These are phyloP conservation scores for Laterallus jamaicensis DNA, from an alignment of 2,113 vertebrate genomes.

Conservation along the genomic window DNA sequence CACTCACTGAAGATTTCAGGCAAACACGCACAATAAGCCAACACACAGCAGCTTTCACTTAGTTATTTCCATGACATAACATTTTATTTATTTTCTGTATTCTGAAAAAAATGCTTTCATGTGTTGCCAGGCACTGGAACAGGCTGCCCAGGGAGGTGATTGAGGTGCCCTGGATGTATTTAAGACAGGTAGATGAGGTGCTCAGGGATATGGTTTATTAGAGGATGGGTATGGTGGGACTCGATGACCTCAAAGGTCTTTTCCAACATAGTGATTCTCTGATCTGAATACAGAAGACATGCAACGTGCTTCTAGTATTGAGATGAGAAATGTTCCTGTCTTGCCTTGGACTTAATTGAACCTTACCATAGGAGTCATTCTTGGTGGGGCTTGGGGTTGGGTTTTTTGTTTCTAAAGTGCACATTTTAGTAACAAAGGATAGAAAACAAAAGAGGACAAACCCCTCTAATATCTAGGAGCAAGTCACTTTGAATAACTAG, in stretches of 20 bases:
- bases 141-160: too few relatives aligned
- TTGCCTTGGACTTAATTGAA: background rate
- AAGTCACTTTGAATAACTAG: background rate
- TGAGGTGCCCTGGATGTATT: too few relatives aligned
- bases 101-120: background rate
- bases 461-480: background rate
- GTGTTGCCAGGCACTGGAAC: too few relatives aligned
- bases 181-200: too few relatives aligned
- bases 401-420: background rate
- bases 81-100: background rate
- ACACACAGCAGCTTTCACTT: background rate
- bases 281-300: background rate
- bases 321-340: background rate
- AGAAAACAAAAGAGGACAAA: background rate
- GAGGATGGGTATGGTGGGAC: too few relatives aligned
- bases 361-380: background rate
- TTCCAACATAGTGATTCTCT: too few relatives aligned
- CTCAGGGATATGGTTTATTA: too few relatives aligned
- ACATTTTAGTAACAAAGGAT: background rate
- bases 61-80: background rate
- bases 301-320: background rate
- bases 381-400: background rate
- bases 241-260: too few relatives aligned
- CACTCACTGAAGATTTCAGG: background rate
- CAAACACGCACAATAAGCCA: background rate